Conservation (phyloP, 2,113 vertebrate genomes). For the Pongo pygmaeus region DNA sequence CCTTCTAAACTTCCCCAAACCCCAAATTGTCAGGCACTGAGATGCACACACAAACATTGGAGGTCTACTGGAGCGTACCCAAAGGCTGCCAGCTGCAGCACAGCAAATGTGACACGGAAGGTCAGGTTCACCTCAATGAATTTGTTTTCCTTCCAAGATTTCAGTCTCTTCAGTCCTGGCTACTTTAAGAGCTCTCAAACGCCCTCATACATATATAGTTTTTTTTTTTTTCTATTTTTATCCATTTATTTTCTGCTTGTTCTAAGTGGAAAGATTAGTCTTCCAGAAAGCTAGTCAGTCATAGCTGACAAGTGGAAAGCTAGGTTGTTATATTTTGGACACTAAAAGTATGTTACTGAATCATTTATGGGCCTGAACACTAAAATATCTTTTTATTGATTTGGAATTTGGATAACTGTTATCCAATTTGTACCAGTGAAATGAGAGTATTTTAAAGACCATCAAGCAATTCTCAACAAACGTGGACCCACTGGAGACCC, state of each 20-base stretch:
- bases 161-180: background rate
- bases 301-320: background rate
- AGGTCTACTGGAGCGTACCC: too few species aligned
- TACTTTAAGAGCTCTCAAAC: background rate
- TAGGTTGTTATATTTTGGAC: background rate
- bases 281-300: background rate
- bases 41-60: background rate
- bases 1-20: background rate
- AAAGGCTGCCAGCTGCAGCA: background rate
- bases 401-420: conserved; percentile 1
- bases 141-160: background rate
- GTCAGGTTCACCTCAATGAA: background rate
- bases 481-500: background rate
- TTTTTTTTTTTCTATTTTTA: background rate
- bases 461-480: background rate
- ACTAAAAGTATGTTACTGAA: conserved; percentile 45
- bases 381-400: conserved; percentile 61
- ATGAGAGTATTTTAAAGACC: background rate
- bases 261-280: background rate
- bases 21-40: background rate
- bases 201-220: background rate
- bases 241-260: background rate
- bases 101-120: background rate
- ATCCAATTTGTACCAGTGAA: background rate
- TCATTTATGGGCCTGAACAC: conserved; percentile 49